Evolutionary conservation across 2,888 invertebrate genomes (phyloP), one percentile per base, ranked within the genome.

Genomic region (Carcina quercana): DNA sequence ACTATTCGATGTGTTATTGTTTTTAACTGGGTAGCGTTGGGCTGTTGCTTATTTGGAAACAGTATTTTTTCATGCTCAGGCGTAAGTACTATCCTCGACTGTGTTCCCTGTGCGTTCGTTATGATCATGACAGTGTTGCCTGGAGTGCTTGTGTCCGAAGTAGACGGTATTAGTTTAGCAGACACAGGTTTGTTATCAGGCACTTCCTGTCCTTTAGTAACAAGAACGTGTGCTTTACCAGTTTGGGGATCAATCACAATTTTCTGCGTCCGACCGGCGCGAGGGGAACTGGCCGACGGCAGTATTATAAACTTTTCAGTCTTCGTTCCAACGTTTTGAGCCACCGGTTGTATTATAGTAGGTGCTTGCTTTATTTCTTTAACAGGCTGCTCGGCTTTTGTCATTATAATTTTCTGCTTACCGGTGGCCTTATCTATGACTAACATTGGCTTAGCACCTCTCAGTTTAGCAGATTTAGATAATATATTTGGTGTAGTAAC

Each of bases 71-170:
- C 87, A 49, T 88, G 88, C 38, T 87, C 86, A 0, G 88, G 87
- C 5, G 87, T 88, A 26, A 89, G 64, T 2, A 88, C 69, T 47
- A 88, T 82, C 42, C 87, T 73, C 11, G 87, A 87, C 44, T 88
- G 87, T 14, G 86, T 76, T 10, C 88, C 88, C 51, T 87, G 87
- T 32, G 87, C 85, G 49, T 88, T 86, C 1, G 88, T 89, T 29
- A 88, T 85, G 22, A 89, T 87, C 88, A 89, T 88, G 14, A 88
- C 86, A 32, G 88, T 88, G 47, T 86, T 78, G 5, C 76, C 76
- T n/a, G 78, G 57, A 1, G 75, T 57, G 32, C 46, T 62, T 6
- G 66, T 45, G 14, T 78, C 76, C 1, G 69, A 50, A 6, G 68
- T 58, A 2, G 75, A 57, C 2, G 72, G 63, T 40, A 78, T 57